phyloP scores from a whole-genome alignment of 2,797 vertebrate genomes.

The Monodelphis domestica region DNA sequence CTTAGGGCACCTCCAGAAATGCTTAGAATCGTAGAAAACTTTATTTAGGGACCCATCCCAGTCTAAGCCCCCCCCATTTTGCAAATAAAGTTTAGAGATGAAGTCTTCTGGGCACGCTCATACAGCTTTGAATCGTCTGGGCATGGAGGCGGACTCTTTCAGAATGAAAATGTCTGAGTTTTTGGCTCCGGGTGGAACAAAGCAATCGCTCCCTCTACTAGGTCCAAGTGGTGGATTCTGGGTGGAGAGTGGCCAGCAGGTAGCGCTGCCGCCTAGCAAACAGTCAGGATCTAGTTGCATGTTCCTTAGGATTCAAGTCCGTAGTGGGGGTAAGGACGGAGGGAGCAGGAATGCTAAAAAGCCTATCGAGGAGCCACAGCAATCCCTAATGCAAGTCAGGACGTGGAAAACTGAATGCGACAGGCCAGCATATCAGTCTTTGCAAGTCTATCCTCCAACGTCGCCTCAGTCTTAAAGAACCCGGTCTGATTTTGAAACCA shows the following conservation, averaged over 20 bases:
- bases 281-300: neutral
- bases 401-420: neutral
- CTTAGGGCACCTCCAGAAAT: neutral
- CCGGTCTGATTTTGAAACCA: neutral
- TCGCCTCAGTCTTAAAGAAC: neutral
- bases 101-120: neutral
- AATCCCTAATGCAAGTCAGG: neutral
- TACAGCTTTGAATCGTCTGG: neutral
- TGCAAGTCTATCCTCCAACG: neutral
- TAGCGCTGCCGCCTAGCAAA: neutral
- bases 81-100: neutral
- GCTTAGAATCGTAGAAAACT: neutral
- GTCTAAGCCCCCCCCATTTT: neutral
- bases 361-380: neutral
- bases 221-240: neutral
- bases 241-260: neutral
- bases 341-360: neutral
- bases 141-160: neutral
- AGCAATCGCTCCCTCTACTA: neutral
- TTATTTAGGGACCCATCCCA: neutral
- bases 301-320: neutral
- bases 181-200: neutral
- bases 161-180: neutral
- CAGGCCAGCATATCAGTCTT: neutral
- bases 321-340: neutral